Evolutionary conservation across 2,113 vertebrate genomes (phyloP).

Genomic region (Catagonus wagneri): DNA sequence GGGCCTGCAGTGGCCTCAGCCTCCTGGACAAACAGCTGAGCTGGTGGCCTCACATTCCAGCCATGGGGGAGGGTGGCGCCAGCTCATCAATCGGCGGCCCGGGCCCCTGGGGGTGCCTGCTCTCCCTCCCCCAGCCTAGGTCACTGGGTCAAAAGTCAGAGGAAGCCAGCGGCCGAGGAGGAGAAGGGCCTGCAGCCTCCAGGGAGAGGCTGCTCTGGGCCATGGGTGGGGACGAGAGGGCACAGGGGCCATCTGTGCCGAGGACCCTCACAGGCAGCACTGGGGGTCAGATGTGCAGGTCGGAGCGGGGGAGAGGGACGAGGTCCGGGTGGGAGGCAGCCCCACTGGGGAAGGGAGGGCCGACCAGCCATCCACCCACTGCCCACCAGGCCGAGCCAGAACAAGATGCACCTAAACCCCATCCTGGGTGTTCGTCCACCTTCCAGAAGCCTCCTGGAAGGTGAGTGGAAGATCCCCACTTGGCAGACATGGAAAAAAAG

Average conservation of each 20-base stretch:
- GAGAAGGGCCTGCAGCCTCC: not conserved
- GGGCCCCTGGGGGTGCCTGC: not conserved
- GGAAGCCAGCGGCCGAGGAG: conserved; percentile 38
- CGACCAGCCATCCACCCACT: no score
- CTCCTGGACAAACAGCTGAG: conserved; percentile 39
- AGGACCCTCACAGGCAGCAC: not conserved
- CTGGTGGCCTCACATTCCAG: not conserved
- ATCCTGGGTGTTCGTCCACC: not conserved
- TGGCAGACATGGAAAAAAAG: not conserved
- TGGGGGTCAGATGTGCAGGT: not conserved
- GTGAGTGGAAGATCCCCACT: not conserved
- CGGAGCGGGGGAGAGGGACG: not conserved
- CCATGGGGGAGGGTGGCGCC: conserved; percentile 53
- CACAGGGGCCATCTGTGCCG: not conserved
- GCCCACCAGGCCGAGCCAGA: not conserved
- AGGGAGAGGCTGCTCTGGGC: not conserved
- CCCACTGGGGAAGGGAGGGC: not conserved
- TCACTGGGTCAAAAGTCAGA: conserved; percentile 58
- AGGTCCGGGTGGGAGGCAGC: not conserved
- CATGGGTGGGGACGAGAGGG: not conserved
- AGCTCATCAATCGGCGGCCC: not conserved
- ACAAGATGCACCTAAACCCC: not conserved
- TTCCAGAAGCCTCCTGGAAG: not conserved
- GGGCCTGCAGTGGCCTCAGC: not conserved
- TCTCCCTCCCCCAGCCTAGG: not conserved